These are phyloP conservation scores for Pseudonaja textilis DNA, from an alignment of 2,113 vertebrate genomes.

Conservation along the genomic window DNA sequence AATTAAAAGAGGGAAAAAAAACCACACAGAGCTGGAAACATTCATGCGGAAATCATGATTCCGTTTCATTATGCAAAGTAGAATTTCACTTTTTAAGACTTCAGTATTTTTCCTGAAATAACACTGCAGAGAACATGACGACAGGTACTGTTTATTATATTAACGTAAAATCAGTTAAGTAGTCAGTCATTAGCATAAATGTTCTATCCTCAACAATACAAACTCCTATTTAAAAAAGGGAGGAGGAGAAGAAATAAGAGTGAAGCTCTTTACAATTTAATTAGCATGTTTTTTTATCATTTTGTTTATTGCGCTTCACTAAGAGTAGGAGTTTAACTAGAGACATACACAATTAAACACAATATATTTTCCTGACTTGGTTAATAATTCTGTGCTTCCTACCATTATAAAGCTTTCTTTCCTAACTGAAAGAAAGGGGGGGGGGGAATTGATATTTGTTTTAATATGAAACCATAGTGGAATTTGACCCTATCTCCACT, in stretches of 20 bases:
- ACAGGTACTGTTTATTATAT: constrained; percentile 78
- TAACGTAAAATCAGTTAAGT: constrained; percentile 76
- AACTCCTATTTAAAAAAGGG: constrained; percentile 49
- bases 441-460: constrained; percentile 65
- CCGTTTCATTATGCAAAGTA: constrained; percentile 66
- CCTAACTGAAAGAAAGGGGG: constrained; percentile 53
- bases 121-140: constrained; percentile 62
- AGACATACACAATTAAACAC: constrained; percentile 48
- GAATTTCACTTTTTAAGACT: constrained; percentile 67
- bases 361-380: constrained; percentile 60
- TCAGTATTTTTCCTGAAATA: constrained; percentile 59
- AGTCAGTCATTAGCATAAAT: constrained; percentile 75
- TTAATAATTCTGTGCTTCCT: constrained; percentile 55
- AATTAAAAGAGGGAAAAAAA: constrained; percentile 28
- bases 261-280: constrained; percentile 71
- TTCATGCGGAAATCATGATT: constrained; percentile 58
- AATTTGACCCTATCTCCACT: constrained; percentile 62
- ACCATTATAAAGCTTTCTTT: constrained; percentile 16
- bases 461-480: constrained; percentile 54
- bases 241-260: neutral
- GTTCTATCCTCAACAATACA: constrained; percentile 72
- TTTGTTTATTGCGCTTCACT: constrained; percentile 70
- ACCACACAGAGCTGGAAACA: constrained; percentile 22
- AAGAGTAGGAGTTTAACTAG: constrained; percentile 60
- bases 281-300: constrained; percentile 74